Conservation (phyloP, 2,888 invertebrate species). For the Mellilla xanthometata region DNA sequence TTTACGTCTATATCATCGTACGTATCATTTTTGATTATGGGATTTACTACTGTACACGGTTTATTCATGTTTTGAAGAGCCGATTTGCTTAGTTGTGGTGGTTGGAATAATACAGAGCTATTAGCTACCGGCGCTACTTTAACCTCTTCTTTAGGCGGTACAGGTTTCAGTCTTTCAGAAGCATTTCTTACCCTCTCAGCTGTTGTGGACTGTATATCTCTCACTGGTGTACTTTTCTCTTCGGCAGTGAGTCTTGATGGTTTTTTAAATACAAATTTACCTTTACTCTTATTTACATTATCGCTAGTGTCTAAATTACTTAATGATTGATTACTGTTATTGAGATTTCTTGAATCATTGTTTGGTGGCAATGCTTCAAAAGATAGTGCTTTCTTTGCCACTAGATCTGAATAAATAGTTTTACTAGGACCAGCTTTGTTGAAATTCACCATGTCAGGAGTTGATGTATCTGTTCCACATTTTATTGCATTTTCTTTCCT, state of each 20-base stretch:
- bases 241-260: constrained; percentile 55
- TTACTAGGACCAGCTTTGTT: constrained; percentile 45
- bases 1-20: constrained; percentile 27
- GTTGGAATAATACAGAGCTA: constrained; percentile 71
- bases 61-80: constrained; percentile 46
- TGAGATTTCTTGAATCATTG: constrained; percentile 38
- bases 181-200: constrained; percentile 62
- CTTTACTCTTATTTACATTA: constrained; percentile 52
- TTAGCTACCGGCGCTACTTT: constrained; percentile 48
- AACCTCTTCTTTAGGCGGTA: constrained; percentile 42
- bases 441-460: constrained; percentile 49
- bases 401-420: constrained; percentile 51
- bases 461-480: constrained; percentile 43
- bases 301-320: constrained; percentile 41
- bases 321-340: constrained; percentile 45
- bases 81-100: constrained; percentile 54
- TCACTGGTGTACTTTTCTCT: constrained; percentile 43
- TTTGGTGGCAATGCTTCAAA: constrained; percentile 54
- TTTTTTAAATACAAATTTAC: constrained; percentile 71
- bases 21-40: constrained; percentile 39
- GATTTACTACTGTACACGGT: constrained; percentile 47
- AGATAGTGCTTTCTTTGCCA: constrained; percentile 52
- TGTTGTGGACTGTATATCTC: constrained; percentile 58
- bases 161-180: constrained; percentile 61
- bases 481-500: constrained; percentile 15